These are phyloP conservation scores for Cataglyphis livida DNA, from an alignment of 2,888 invertebrate species.

Conservation along the genomic window DNA sequence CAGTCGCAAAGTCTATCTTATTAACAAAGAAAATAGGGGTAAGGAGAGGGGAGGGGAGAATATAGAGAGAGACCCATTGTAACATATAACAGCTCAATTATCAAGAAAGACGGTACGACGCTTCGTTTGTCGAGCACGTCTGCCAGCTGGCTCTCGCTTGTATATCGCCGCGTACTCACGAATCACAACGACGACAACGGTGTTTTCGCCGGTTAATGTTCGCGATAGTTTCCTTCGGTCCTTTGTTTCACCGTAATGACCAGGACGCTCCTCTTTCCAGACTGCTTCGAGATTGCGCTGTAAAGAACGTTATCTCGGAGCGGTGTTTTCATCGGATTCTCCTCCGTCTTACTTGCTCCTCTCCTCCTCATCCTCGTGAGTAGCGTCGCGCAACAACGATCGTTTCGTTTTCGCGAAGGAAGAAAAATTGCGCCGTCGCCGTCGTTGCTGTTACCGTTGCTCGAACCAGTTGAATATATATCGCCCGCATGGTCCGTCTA, in stretches of 20 bases:
- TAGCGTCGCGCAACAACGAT: conserved; percentile 42
- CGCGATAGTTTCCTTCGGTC: conserved; percentile 55
- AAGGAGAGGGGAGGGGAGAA: neutral
- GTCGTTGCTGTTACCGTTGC: conserved; percentile 31
- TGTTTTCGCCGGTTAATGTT: conserved; percentile 45
- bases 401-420: conserved; percentile 59
- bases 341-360: conserved; percentile 41
- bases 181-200: conserved; percentile 42
- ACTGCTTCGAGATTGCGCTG: conserved; percentile 51
- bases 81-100: conserved; percentile 46
- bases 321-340: conserved; percentile 60
- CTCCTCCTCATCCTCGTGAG: conserved; percentile 17
- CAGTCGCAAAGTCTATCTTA: conserved; percentile 26
- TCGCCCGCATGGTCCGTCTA: conserved; percentile 53
- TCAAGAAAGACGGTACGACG: conserved; percentile 35
- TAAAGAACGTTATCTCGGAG: conserved; percentile 63
- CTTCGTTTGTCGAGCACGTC: conserved; percentile 30
- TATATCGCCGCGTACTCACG: conserved; percentile 10
- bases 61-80: neutral
- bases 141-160: conserved; percentile 41
- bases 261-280: conserved; percentile 33
- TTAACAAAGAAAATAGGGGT: neutral
- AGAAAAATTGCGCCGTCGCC: conserved; percentile 52
- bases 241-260: conserved; percentile 57
- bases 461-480: conserved; percentile 54